phyloP scores from a whole-genome alignment of 2,888 invertebrate genomes.

The Sesia apiformis region DNA sequence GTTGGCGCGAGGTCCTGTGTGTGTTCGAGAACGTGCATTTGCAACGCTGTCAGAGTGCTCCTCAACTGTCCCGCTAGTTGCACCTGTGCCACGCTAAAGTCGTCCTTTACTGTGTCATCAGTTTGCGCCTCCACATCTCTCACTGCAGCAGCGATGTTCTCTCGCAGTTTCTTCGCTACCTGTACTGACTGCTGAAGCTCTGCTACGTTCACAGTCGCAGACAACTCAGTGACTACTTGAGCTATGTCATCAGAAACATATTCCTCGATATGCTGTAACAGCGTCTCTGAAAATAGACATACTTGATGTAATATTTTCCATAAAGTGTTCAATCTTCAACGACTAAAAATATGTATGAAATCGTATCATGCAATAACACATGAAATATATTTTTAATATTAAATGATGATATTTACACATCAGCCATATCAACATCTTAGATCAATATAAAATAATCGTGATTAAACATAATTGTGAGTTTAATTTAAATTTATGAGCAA shows the following conservation, averaged over 20 bases:
- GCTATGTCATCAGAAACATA: conserved; percentile 19
- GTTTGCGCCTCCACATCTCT: neutral
- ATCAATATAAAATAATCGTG: too few species aligned
- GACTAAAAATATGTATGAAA: too few species aligned
- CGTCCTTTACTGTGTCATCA: too few species aligned
- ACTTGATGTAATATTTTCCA: too few species aligned
- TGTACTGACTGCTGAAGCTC: conserved; percentile 20
- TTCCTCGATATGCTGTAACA: conserved; percentile 23
- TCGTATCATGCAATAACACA: too few species aligned
- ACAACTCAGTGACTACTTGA: conserved; percentile 17
- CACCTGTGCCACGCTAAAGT: too few species aligned
- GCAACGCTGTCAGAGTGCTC: neutral
- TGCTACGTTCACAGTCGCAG: conserved; percentile 13
- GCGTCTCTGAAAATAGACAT: conserved; percentile 5
- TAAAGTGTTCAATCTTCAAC: too few species aligned
- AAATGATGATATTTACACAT: too few species aligned
- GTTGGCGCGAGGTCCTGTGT: neutral
- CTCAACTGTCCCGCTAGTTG: neutral
- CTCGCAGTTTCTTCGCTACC: conserved; percentile 16
- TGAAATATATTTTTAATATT: too few species aligned
- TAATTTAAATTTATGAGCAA: too few species aligned
- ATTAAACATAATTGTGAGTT: too few species aligned
- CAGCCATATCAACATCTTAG: too few species aligned
- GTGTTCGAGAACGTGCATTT: neutral
- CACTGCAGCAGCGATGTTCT: conserved; percentile 11